phyloP scores from a whole-genome alignment of 2,113 vertebrate species.

The Nesoenas mayeri region DNA sequence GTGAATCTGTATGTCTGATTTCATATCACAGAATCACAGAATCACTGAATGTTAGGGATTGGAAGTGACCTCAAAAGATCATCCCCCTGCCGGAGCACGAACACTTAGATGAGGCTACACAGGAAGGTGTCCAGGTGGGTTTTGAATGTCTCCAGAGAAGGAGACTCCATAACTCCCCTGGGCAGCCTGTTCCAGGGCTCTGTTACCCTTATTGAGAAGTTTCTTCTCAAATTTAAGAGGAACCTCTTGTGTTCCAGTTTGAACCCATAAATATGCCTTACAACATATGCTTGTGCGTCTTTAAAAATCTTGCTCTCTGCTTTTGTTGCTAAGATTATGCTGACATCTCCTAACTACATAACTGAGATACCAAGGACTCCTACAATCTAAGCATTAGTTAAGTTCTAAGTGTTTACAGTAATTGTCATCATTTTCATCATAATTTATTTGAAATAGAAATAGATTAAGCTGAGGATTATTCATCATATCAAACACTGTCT shows the following conservation, averaged over 20 bases:
- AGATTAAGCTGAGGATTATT: background rate
- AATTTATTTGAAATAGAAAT: background rate
- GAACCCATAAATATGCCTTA: background rate
- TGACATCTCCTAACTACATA: background rate
- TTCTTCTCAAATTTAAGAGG: too few species aligned
- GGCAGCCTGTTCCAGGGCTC: too few species aligned
- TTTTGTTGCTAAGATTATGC: background rate
- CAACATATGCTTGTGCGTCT: background rate
- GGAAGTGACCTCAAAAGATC: too few species aligned
- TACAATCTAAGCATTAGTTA: background rate
- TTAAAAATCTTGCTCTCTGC: conserved; percentile 1
- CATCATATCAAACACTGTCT: background rate
- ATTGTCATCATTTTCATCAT: conserved; percentile 13
- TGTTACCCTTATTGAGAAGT: too few species aligned
- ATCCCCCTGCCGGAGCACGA: too few species aligned
- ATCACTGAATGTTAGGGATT: too few species aligned
- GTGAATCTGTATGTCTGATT: background rate
- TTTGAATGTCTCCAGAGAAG: too few species aligned
- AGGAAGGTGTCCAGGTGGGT: too few species aligned
- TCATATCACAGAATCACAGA: background rate
- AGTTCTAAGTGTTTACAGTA: background rate
- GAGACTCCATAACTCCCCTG: too few species aligned
- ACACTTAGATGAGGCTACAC: too few species aligned
- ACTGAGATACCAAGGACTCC: background rate
- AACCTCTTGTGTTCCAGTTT: too few species aligned